Evolutionary conservation across 2,113 vertebrate genomes (phyloP), one percentile per base, ranked within the genome.

Genomic region (Cyprinus carpio): DNA sequence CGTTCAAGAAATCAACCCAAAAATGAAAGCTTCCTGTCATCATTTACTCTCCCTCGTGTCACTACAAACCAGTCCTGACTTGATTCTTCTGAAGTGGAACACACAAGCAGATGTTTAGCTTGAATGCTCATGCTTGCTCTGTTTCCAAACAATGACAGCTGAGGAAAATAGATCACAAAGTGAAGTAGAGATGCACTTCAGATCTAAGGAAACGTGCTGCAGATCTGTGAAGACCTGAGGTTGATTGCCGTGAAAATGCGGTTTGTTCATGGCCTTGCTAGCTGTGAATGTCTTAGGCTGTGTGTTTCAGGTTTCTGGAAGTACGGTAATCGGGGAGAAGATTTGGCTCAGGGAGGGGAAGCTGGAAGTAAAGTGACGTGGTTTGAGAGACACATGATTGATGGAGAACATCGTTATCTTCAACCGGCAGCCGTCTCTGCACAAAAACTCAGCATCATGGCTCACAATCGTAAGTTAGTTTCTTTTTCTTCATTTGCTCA

Each of bases 371-470:
- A 0, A 98, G 98, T 0, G 98, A 99, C 29, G 92, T 94, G 0
- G 98, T 99, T n/a, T 75, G 98, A 99, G 89, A 94, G 98, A 34
- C 98, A 99, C 86, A 93, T 99, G 86, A 98, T 98, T 4, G 98
- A 99, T 2, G 98, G 98, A 13, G 98, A n/a, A 99, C 67, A 96
- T 99, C 0, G 98, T 99, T 4, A 92, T 99, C 2, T 99, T 99
- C 90, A 99, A 99, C 83, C 92, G 98, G 15, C 98, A 99, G 8
- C 98, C 98, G 0, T 99, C 98, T 0, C 93, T 99, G 75, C 98
- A 99, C 93, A 99, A n/a, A n/a, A 99, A 80, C 92, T 99, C 92
- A 99, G 98, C 92, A 99, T 99, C 89, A 99, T 99, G 98, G 98
- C 98, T 1, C 98, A 99, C 87, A n/a, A 96, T 99, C 49, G 98